These are phyloP conservation scores for Drosophila macrospina DNA, from an alignment of 2,888 invertebrate genomes.

Conservation along the genomic window DNA sequence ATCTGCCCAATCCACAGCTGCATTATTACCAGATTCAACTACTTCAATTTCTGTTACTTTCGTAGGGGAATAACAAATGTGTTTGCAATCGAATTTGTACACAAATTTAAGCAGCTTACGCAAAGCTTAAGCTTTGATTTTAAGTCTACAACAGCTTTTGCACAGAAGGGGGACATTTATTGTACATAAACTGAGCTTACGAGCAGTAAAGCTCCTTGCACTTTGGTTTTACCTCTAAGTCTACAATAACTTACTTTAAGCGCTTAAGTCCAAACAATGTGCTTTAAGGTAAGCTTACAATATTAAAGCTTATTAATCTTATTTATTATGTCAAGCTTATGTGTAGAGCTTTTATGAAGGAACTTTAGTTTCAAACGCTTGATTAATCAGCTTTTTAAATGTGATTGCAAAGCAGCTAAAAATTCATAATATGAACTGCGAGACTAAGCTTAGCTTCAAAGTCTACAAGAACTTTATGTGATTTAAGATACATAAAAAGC, in stretches of 20 bases:
- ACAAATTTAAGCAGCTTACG: conserved; percentile 3
- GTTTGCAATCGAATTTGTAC: conserved; percentile 2
- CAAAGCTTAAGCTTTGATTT: neutral
- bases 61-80: conserved; percentile 1
- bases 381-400: neutral
- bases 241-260: neutral
- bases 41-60: conserved; percentile 12
- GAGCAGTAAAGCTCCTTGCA: neutral
- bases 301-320: too few species aligned
- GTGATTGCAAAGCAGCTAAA: too few species aligned
- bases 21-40: conserved; percentile 20
- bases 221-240: neutral
- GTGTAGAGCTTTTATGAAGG: neutral
- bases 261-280: too few species aligned
- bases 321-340: too few species aligned
- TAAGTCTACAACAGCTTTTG: neutral
- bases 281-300: neutral
- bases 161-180: neutral
- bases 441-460: neutral
- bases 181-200: conserved; percentile 2
- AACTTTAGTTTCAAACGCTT: neutral
- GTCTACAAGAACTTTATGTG: too few species aligned
- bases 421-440: too few species aligned
- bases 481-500: too few species aligned
- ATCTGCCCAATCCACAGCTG: conserved; percentile 27